Conservation (phyloP, 64 coral and sea anemone species). For the Pocillopora verrucosa region DNA sequence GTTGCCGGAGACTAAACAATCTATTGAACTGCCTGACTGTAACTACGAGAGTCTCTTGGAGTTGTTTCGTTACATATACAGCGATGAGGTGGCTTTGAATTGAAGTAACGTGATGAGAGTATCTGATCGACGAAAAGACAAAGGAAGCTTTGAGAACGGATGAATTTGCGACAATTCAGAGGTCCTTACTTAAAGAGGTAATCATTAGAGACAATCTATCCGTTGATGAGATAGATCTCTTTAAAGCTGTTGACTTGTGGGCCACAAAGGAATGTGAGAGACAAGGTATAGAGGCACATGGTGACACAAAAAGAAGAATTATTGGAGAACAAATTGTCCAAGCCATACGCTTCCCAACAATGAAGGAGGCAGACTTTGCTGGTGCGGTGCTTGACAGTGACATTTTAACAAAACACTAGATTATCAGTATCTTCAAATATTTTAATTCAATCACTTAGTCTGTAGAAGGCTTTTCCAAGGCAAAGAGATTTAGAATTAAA, state of each 20-base stretch:
- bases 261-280: not conserved
- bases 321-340: not conserved
- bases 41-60: not conserved
- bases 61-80: not conserved
- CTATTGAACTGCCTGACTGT: conserved; percentile 8
- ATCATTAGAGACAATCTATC: not conserved
- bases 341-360: conserved; percentile 9
- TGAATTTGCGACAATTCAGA: conserved; percentile 9
- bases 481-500: no score
- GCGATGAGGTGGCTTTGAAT: not conserved
- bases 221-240: not conserved
- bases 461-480: not conserved
- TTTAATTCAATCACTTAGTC: not conserved
- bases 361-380: not conserved
- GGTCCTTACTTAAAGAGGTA: not conserved
- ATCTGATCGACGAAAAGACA: not conserved
- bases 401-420: not conserved
- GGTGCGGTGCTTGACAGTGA: not conserved
- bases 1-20: not conserved
- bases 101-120: not conserved
- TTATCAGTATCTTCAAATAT: not conserved
- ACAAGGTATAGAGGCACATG: not conserved
- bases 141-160: not conserved
- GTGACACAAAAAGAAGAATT: not conserved
- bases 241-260: conserved; percentile 13